Conservation (phyloP, 1,140 invertebrate species). For the Zeugodacus cucurbitae region DNA sequence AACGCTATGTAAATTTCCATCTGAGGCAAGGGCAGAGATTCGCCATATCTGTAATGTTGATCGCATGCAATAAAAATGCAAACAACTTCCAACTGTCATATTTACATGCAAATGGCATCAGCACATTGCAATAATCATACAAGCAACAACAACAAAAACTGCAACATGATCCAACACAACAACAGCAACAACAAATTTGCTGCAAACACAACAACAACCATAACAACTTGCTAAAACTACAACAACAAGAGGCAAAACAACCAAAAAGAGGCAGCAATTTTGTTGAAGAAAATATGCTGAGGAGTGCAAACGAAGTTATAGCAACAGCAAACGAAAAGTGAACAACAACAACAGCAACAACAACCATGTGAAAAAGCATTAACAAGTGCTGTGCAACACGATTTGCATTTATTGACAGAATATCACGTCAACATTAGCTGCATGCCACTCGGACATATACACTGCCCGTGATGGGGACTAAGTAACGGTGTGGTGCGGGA, state of each 20-base stretch:
- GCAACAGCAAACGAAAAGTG: not conserved
- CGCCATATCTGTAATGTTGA: conserved; percentile 17
- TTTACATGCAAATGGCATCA: conserved; percentile 35
- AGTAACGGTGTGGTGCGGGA: not conserved
- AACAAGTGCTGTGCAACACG: conserved; percentile 30
- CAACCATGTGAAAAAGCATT: not conserved
- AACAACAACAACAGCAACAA: not conserved
- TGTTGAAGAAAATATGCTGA: not conserved
- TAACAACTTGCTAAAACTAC: not conserved
- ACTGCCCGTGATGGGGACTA: not conserved
- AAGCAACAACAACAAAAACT: conserved; percentile 3
- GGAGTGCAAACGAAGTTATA: not conserved
- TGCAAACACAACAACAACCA: not conserved
- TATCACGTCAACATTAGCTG: conserved; percentile 41
- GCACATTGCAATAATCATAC: conserved; percentile 4
- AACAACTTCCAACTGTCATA: conserved; percentile 39
- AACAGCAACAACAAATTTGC: not conserved
- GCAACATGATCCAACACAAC: not conserved
- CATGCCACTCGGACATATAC: not conserved
- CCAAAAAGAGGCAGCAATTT: not conserved
- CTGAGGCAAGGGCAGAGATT: not conserved
- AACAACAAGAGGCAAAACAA: not conserved
- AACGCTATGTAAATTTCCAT: conserved; percentile 17
- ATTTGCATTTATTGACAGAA: conserved; percentile 40
- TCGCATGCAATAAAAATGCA: conserved; percentile 39